phyloP scores from a whole-genome alignment of 1,140 invertebrate genomes.

The Neodiprion lecontei region DNA sequence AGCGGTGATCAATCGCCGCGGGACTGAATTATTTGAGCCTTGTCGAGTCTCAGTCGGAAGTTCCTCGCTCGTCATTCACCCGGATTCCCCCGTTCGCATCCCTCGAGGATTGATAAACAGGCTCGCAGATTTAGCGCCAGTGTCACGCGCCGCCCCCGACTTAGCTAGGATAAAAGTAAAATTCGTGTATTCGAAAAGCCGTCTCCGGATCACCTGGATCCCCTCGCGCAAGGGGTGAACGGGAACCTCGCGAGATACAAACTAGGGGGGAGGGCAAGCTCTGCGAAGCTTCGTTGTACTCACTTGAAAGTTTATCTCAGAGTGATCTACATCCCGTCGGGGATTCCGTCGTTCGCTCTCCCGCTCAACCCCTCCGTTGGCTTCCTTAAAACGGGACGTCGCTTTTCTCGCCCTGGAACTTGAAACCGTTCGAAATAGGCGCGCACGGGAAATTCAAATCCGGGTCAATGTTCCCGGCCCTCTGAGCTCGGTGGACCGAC shows the following conservation, averaged over 20 bases:
- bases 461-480: too few species aligned
- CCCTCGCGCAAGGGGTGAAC: background rate
- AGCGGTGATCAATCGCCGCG: slow-evolving; percentile 6
- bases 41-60: background rate
- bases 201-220: background rate
- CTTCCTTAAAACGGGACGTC: too few species aligned
- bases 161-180: background rate
- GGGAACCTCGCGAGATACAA: background rate
- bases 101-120: slow-evolving; percentile 1
- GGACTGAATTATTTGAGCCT: background rate
- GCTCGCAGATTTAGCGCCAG: background rate
- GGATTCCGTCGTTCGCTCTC: too few species aligned
- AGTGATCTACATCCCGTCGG: background rate
- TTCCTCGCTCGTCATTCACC: background rate
- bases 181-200: slow-evolving; percentile 1
- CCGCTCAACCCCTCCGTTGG: too few species aligned
- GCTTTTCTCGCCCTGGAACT: too few species aligned
- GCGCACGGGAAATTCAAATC: too few species aligned
- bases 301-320: background rate
- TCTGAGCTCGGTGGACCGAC: too few species aligned
- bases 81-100: background rate
- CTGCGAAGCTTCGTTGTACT: background rate
- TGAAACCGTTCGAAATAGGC: too few species aligned
- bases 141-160: background rate
- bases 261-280: background rate